These are phyloP conservation scores for Thaumetopoea pityocampa DNA, from an alignment of 1,140 invertebrate species.

Conservation along the genomic window DNA sequence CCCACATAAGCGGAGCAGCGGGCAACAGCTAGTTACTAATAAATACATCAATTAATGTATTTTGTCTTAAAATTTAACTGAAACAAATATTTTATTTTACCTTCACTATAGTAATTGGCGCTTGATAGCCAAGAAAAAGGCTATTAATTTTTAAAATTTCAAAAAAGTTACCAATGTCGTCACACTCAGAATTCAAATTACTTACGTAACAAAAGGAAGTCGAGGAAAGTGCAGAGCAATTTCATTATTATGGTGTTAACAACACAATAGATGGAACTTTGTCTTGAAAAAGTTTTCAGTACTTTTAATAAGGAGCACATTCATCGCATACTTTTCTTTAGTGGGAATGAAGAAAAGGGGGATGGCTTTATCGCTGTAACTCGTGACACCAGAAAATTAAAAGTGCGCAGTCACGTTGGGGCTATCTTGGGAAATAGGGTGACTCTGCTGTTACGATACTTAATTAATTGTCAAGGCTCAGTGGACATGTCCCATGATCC, in stretches of 20 bases:
- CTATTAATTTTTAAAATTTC: too few species aligned
- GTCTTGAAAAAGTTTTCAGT: constrained; percentile 58
- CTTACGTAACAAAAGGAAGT: constrained; percentile 1
- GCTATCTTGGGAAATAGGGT: constrained; percentile 63
- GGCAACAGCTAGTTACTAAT: too few species aligned
- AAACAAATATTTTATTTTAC: too few species aligned
- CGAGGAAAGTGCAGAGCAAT: constrained; percentile 19
- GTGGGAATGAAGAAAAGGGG: constrained; percentile 35
- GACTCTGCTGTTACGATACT: constrained; percentile 57
- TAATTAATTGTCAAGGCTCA: constrained; percentile 58
- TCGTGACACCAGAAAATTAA: constrained; percentile 71
- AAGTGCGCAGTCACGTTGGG: constrained; percentile 61
- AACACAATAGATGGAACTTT: constrained; percentile 47
- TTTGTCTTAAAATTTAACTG: too few species aligned
- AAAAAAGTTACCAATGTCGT: too few species aligned
- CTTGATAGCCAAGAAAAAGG: too few species aligned
- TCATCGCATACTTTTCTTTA: constrained; percentile 62
- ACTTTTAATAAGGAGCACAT: constrained; percentile 67
- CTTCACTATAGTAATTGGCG: too few species aligned
- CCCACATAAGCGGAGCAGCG: too few species aligned
- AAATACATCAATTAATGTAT: too few species aligned
- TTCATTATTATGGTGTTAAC: constrained; percentile 31
- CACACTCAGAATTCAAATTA: constrained; percentile 8
- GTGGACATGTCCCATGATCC: constrained; percentile 16
- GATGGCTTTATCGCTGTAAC: constrained; percentile 63